These are phyloP conservation scores for Lonchura striata DNA, from an alignment of 2,113 vertebrate genomes.

Conservation along the genomic window DNA sequence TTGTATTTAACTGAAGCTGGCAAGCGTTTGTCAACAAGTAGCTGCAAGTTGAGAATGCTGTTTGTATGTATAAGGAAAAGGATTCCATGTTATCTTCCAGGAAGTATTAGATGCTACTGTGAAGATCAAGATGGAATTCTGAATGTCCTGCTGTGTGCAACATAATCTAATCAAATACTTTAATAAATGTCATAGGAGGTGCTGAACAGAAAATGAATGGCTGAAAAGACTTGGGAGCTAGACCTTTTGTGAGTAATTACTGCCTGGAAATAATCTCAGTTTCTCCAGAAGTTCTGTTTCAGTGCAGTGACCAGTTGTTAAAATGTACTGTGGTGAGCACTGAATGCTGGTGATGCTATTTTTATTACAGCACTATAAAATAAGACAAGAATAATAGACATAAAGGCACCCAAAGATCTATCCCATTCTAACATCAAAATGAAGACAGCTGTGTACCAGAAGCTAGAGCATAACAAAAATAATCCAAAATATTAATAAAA, in stretches of 20 bases:
- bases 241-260: background rate
- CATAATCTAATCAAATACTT: background rate
- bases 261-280: background rate
- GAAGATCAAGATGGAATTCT: background rate
- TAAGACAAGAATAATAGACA: background rate
- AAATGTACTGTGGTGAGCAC: background rate
- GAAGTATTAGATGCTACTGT: background rate
- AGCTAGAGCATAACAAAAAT: background rate
- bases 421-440: background rate
- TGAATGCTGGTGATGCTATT: background rate
- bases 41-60: background rate
- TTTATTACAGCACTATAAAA: background rate
- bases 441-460: background rate
- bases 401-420: background rate
- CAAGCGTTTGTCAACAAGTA: background rate
- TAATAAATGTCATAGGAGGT: background rate
- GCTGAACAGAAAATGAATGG: background rate
- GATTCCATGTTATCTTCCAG: background rate
- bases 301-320: background rate
- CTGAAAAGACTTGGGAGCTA: background rate
- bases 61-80: background rate
- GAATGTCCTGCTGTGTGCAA: background rate
- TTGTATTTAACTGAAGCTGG: background rate
- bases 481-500: slow-evolving; percentile 47
- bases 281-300: background rate